phyloP scores from a whole-genome alignment of 2,888 invertebrate genomes.

The Orchesellides sinensis region DNA sequence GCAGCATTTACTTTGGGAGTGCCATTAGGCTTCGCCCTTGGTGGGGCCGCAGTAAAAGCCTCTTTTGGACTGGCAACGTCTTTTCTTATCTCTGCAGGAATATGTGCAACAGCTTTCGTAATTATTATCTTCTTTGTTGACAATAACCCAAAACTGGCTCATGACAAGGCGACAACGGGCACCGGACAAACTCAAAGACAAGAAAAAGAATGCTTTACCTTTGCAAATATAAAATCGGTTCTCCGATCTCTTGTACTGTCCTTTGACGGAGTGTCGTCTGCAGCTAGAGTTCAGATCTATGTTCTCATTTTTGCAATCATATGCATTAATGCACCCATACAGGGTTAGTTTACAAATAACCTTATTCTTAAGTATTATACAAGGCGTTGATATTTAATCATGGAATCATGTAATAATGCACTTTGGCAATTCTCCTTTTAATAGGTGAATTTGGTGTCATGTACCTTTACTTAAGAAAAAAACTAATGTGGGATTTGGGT shows the following conservation, averaged over 20 bases:
- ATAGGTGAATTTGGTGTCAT: constrained; percentile 70
- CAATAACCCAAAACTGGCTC: background rate
- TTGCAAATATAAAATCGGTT: constrained; percentile 27
- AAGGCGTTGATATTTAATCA: background rate
- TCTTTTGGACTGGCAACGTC: constrained; percentile 11
- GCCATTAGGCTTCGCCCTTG: constrained; percentile 70
- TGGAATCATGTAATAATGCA: background rate
- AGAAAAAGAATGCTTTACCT: constrained; percentile 2
- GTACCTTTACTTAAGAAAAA: constrained; percentile 65
- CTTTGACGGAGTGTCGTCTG: constrained; percentile 26
- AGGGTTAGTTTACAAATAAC: constrained; percentile 41
- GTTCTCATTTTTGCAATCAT: constrained; percentile 55
- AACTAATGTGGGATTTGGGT: constrained; percentile 63
- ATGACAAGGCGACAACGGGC: background rate
- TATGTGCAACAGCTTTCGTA: constrained; percentile 19
- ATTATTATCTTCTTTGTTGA: constrained; percentile 49
- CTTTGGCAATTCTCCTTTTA: background rate
- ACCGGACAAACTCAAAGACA: background rate
- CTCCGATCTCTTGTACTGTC: constrained; percentile 30
- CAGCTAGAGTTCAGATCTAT: constrained; percentile 40
- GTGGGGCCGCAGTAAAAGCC: constrained; percentile 60
- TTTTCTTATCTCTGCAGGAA: constrained; percentile 49
- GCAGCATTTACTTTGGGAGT: constrained; percentile 59
- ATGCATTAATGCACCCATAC: constrained; percentile 66
- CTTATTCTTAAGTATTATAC: background rate